phyloP scores from a whole-genome alignment of 2,113 vertebrate genomes.

The Jacana jacana region DNA sequence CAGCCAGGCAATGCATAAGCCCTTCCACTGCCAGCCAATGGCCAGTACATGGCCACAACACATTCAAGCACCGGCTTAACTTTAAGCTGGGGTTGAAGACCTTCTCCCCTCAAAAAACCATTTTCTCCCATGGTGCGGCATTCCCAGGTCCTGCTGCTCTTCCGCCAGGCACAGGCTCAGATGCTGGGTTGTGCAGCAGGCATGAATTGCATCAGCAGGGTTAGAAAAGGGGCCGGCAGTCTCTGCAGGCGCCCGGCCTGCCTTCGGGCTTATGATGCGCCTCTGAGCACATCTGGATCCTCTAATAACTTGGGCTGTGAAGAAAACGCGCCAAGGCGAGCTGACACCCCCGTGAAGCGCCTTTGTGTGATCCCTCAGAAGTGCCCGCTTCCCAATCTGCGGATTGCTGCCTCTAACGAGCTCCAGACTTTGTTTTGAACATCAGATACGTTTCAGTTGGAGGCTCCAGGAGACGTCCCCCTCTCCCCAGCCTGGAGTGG shows the following conservation, averaged over 20 bases:
- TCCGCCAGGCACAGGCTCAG: accelerated
- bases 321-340: background rate
- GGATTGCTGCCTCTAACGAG: constrained; percentile 29
- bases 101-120: accelerated
- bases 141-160: background rate
- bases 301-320: background rate
- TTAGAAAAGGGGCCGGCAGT: background rate
- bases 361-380: constrained; percentile 53
- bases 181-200: background rate
- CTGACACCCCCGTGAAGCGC: constrained; percentile 30
- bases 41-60: accelerated
- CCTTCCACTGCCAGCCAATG: accelerated
- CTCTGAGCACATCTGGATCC: constrained; percentile 61
- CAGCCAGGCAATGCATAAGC: background rate
- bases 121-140: accelerated
- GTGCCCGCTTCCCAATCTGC: constrained; percentile 24
- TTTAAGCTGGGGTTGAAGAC: background rate
- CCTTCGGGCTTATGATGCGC: background rate
- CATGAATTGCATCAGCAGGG: background rate
- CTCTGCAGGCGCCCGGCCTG: background rate
- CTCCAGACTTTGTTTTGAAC: constrained; percentile 51
- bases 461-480: background rate
- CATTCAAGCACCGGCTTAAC: background rate
- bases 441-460: background rate
- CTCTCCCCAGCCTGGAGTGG: accelerated